Evolutionary conservation across 1,140 invertebrate species (phyloP).

Genomic region (Hypothenemus hampei): DNA sequence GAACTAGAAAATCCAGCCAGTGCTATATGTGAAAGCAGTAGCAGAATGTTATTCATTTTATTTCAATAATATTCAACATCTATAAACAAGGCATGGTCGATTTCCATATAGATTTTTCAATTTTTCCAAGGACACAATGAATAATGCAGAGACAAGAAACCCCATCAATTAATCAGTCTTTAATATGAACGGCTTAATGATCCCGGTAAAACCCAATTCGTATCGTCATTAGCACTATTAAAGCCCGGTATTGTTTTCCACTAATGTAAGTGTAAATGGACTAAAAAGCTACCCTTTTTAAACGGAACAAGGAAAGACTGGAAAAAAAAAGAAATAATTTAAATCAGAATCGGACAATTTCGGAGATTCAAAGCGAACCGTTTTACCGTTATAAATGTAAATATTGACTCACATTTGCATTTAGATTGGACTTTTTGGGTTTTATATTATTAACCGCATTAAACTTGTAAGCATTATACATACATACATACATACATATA

Average conservation of each 20-base stretch:
- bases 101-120: no score
- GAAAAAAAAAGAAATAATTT: conserved; percentile 22
- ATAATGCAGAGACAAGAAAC: conserved; percentile 1
- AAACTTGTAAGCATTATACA: no score
- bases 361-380: conserved; percentile 8
- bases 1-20: no score
- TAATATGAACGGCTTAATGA: background rate
- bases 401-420: conserved; percentile 40
- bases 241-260: conserved; percentile 7
- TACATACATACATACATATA: no score
- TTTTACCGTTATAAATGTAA: conserved; percentile 32
- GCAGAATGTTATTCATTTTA: no score
- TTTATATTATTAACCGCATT: conserved; percentile 32
- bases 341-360: conserved; percentile 25
- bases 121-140: no score
- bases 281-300: conserved; percentile 10
- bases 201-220: background rate
- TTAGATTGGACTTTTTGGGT: conserved; percentile 41
- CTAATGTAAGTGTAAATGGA: conserved; percentile 9
- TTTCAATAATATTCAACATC: no score
- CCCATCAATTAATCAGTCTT: background rate
- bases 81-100: no score
- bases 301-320: no score
- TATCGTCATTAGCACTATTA: background rate
- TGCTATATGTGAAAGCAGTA: no score